Percentiles rank a stretch among this genome's conserved stretches.
Evolutionary conservation across 2,113 vertebrate species (phyloP).

Genomic region (Madoqua kirkii): DNA sequence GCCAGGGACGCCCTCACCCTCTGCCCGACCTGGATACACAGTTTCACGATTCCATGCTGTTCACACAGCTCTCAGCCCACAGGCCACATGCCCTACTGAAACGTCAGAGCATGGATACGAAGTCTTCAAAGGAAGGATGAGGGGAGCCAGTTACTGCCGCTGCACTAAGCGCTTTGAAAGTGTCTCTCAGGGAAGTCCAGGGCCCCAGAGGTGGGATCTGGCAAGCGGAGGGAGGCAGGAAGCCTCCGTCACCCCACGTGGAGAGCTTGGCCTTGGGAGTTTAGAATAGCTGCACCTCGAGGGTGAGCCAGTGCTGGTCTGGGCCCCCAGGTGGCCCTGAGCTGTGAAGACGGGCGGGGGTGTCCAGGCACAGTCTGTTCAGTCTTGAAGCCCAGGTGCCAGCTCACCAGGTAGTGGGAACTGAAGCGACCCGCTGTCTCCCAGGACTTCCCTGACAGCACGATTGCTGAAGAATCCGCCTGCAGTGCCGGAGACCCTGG

Average conservation of each 20-base stretch:
- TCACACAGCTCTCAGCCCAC: slow-evolving; percentile 7
- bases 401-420: neutral
- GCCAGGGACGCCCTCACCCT: slow-evolving; percentile 17
- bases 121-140: slow-evolving; percentile 12
- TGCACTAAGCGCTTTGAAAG: neutral
- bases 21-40: slow-evolving; percentile 5
- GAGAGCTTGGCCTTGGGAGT: neutral
- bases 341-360: rapidly evolving
- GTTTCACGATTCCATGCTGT: slow-evolving; percentile 47
- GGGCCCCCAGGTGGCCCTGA: neutral
- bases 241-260: rapidly evolving
- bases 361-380: rapidly evolving
- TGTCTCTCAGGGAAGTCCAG: neutral
- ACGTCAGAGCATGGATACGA: slow-evolving; percentile 5
- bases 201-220: neutral
- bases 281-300: rapidly evolving
- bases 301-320: neutral
- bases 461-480: rapidly evolving
- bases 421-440: no score
- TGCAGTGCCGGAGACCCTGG: neutral
- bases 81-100: neutral
- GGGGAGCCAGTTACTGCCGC: neutral
- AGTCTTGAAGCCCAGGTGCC: neutral
- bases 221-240: neutral
- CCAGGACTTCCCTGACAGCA: neutral